Conservation (phyloP, 2,797 vertebrate species). For the Gorsachius magnificus region DNA sequence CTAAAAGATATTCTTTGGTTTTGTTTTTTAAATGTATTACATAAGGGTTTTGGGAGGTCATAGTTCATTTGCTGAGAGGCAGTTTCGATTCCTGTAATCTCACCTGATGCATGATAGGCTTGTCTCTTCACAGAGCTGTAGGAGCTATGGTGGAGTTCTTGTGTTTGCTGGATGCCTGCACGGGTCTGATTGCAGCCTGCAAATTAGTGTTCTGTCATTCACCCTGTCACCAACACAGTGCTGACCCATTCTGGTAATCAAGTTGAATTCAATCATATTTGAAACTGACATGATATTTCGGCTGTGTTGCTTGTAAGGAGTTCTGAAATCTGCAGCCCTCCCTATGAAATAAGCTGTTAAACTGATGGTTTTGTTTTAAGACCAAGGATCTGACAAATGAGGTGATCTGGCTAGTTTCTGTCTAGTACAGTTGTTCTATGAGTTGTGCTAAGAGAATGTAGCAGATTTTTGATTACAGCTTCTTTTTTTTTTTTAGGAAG, state of each 20-base stretch:
- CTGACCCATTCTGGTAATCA: neutral
- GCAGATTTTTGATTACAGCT: neutral
- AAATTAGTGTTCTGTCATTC: neutral
- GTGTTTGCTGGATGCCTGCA: neutral
- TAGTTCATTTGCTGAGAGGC: neutral
- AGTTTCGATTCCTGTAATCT: neutral
- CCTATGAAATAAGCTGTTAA: neutral
- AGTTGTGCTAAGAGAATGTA: neutral
- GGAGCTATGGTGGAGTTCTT: neutral
- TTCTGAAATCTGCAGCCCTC: neutral
- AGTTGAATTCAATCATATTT: neutral
- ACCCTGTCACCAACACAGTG: neutral
- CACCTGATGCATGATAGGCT: neutral
- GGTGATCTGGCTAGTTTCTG: neutral
- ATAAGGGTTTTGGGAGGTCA: neutral
- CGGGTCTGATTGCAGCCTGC: conserved; percentile 7
- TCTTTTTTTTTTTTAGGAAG: neutral
- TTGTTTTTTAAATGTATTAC: neutral
- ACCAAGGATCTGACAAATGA: neutral
- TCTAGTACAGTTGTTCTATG: neutral
- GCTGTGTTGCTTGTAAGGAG: neutral
- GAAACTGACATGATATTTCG: neutral
- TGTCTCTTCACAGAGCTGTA: neutral
- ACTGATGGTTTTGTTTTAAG: neutral
- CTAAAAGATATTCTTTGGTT: neutral